phyloP scores from a whole-genome alignment of 2,113 vertebrate genomes.

The Octodon degus region DNA sequence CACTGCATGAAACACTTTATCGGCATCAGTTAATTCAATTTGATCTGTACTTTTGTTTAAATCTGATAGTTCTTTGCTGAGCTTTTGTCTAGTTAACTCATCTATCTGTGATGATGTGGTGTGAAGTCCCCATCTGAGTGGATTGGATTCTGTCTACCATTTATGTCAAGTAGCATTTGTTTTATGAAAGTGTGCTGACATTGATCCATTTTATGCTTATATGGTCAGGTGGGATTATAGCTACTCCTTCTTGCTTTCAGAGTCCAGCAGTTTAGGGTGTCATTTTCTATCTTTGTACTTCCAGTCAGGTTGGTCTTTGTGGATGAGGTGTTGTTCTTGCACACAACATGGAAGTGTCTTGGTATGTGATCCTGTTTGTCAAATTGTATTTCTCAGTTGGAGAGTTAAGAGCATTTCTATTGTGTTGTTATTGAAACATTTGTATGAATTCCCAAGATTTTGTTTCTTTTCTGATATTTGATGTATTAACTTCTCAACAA shows the following conservation, averaged over 20 bases:
- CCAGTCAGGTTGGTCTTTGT: background rate
- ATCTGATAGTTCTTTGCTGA: background rate
- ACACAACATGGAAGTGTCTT: background rate
- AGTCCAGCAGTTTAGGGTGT: background rate
- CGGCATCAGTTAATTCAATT: background rate
- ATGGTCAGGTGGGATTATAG: background rate
- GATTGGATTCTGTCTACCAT: background rate
- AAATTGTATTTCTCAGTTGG: background rate
- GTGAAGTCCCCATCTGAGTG: background rate
- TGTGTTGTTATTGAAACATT: background rate
- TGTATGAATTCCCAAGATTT: background rate
- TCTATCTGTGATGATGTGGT: background rate
- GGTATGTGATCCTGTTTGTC: background rate
- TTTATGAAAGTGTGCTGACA: background rate
- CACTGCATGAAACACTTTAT: background rate
- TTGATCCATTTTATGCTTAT: background rate
- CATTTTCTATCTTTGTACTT: background rate
- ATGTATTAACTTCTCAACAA: background rate
- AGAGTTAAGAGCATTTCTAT: background rate
- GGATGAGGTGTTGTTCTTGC: background rate
- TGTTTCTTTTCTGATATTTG: background rate
- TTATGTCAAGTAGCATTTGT: background rate
- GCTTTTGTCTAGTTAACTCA: background rate
- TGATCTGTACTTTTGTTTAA: background rate
- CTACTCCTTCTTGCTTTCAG: background rate